phyloP scores from a whole-genome alignment of 2,113 vertebrate species.

The Malurus alboscapulatus region DNA sequence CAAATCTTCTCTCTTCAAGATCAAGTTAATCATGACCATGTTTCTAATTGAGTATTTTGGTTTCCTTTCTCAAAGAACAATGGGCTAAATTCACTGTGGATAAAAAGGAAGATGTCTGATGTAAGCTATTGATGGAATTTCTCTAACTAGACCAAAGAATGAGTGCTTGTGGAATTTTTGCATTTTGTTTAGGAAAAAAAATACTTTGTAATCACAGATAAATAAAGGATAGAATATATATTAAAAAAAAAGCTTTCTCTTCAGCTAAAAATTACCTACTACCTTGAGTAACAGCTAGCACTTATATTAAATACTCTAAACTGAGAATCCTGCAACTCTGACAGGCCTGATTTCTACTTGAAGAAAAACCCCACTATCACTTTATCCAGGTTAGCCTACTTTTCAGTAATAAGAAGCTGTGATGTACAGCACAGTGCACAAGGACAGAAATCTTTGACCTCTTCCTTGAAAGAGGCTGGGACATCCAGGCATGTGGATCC shows the following conservation, averaged over 20 bases:
- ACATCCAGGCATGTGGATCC: not conserved
- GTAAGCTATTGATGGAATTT: not conserved
- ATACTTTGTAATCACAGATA: not conserved
- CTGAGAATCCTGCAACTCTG: not conserved
- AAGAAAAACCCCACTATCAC: not conserved
- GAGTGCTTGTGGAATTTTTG: not conserved
- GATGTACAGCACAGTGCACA: not conserved
- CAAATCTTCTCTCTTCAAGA: not conserved
- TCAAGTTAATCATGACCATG: not conserved
- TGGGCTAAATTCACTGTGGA: not conserved
- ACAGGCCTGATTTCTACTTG: not conserved
- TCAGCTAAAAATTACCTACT: not conserved
- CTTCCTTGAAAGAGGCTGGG: not conserved
- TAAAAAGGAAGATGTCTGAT: not conserved
- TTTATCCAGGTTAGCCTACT: not conserved
- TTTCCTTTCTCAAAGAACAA: slow-evolving; percentile 19
- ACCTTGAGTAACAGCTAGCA: not conserved
- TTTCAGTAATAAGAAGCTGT: not conserved
- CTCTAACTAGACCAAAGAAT: not conserved
- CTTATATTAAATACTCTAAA: not conserved
- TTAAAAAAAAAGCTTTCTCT: not conserved
- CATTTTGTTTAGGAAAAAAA: not conserved
- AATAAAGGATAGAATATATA: not conserved
- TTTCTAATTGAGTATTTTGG: not conserved
- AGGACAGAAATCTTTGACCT: not conserved